A percentile compares a stretch with the other conserved stretches of the same genome.
Evolutionary conservation across 2,888 invertebrate genomes (phyloP).

Genomic region (Drosophila ochracea): DNA sequence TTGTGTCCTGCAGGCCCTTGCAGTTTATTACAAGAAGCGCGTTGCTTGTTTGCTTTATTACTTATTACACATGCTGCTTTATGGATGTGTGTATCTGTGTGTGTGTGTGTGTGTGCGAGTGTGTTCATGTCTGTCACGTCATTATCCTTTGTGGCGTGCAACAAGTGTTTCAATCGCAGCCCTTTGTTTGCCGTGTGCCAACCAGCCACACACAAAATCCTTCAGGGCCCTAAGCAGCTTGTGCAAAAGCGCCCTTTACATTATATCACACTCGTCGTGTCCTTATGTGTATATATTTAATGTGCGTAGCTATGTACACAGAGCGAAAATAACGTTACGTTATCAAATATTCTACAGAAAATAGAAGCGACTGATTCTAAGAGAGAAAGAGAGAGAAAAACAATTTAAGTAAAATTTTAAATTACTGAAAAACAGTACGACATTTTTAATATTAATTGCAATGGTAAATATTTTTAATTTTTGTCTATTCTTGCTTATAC

Average conservation of each 20-base stretch:
- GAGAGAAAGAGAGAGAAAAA: too few relatives aligned
- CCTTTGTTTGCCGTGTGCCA: conserved; percentile 62
- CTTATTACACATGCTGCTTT: conserved; percentile 51
- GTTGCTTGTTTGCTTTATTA: conserved; percentile 68
- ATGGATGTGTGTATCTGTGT: not conserved
- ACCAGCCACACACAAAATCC: conserved; percentile 55
- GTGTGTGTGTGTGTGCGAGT: conserved; percentile 14
- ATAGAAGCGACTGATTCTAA: not conserved
- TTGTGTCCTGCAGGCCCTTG: conserved; percentile 35
- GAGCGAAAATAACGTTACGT: not conserved
- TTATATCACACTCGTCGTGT: conserved; percentile 12
- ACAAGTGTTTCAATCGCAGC: conserved; percentile 78
- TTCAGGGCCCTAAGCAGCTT: conserved; percentile 82
- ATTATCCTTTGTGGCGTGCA: conserved; percentile 78
- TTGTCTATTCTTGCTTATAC: not conserved
- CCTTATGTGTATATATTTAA: not conserved
- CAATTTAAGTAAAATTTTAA: too few relatives aligned
- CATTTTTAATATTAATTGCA: too few relatives aligned
- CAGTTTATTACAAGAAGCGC: conserved; percentile 61
- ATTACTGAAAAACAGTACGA: too few relatives aligned
- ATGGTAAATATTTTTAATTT: not conserved
- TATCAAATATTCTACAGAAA: not conserved
- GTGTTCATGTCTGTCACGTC: conserved; percentile 53
- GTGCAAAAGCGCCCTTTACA: conserved; percentile 53
- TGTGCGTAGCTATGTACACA: not conserved